Conservation (phyloP, 2,888 invertebrate species). For the Nineta flava region DNA sequence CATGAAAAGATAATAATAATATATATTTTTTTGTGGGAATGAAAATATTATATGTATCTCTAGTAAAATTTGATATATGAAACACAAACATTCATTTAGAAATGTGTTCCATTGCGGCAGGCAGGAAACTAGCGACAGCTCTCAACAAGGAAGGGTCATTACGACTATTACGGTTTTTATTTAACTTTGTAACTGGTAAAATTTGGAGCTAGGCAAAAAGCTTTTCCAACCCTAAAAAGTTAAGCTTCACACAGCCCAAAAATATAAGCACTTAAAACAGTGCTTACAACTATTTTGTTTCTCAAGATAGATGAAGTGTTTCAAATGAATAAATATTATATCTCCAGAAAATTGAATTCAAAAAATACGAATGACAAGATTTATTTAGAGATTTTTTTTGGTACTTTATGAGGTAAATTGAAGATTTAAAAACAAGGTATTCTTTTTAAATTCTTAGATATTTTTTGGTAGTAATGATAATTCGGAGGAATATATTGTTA, state of each 20-base stretch:
- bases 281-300: conserved; percentile 29
- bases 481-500: no score
- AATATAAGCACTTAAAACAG: conserved; percentile 52
- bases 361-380: no score
- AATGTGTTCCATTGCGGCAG: conserved; percentile 2
- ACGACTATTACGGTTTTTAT: conserved; percentile 7
- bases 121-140: conserved; percentile 8
- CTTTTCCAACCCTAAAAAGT: conserved; percentile 33
- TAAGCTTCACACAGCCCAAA: conserved; percentile 47
- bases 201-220: conserved; percentile 38
- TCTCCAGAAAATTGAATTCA: no score
- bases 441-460: no score
- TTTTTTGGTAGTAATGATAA: no score
- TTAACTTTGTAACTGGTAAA: conserved; percentile 15
- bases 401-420: no score
- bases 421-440: no score
- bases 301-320: conserved; percentile 4
- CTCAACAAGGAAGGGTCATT: conserved; percentile 7
- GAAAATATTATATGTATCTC: no score
- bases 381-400: no score
- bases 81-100: conserved; percentile 1
- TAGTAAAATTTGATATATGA: background rate
- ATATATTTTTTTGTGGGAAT: no score
- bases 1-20: no score
- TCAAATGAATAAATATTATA: conserved; percentile 1